Percentiles rank a stretch among this genome's conserved stretches.
phyloP scores from a whole-genome alignment of 2,797 vertebrate species.

The Hydrocynus forskahlii region DNA sequence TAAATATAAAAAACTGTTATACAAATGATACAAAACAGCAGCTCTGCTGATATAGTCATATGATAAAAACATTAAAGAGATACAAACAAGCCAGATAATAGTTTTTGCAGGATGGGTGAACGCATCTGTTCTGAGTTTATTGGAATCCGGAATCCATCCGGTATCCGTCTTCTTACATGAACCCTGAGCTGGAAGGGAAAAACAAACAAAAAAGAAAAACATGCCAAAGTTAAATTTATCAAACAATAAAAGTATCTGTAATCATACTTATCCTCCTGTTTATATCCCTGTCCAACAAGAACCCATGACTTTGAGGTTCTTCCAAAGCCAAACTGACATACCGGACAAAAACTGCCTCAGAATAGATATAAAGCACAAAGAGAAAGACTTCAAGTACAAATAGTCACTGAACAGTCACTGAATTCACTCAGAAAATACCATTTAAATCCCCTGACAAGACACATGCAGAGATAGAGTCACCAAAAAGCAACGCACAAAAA shows the following conservation, averaged over 20 bases:
- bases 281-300: background rate
- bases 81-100: slow-evolving; percentile 33
- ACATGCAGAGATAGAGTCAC: background rate
- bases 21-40: slow-evolving; percentile 39
- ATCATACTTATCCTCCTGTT: background rate
- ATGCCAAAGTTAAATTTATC: background rate
- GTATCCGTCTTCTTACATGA: slow-evolving; percentile 33
- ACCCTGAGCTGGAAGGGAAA: slow-evolving; percentile 38
- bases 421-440: background rate
- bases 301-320: background rate
- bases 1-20: slow-evolving; percentile 30
- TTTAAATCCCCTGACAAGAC: background rate
- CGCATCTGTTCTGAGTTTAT: slow-evolving; percentile 14
- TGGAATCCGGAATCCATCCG: slow-evolving; percentile 11
- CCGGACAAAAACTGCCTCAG: background rate
- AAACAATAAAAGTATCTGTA: background rate
- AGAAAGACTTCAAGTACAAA: too few relatives aligned
- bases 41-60: slow-evolving; percentile 38
- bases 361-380: background rate
- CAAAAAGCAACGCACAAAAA: background rate
- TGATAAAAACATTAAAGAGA: slow-evolving; percentile 30
- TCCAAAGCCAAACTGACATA: background rate
- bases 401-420: too few relatives aligned
- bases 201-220: background rate
- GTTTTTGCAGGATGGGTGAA: slow-evolving; percentile 17